A percentile compares a stretch with the other conserved stretches of the same genome.
These are phyloP conservation scores for Tyrannus savana DNA, from an alignment of 2,113 vertebrate genomes.

Conservation along the genomic window DNA sequence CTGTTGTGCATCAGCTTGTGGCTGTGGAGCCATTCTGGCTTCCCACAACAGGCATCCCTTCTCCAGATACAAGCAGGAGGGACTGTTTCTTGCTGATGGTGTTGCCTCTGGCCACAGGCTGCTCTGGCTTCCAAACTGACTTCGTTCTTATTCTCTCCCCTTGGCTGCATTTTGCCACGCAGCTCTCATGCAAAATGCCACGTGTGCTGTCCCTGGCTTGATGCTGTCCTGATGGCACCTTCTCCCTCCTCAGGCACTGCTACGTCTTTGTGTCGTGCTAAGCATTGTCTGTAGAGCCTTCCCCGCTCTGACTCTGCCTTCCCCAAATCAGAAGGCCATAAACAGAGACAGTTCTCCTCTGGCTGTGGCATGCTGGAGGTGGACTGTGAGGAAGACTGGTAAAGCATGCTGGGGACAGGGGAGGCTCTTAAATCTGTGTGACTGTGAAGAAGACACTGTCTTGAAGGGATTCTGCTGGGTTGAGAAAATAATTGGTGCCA, in stretches of 20 bases:
- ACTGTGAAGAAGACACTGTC: background rate
- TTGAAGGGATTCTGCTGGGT: background rate
- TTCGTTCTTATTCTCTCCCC: background rate
- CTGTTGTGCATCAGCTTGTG: background rate
- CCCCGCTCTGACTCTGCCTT: background rate
- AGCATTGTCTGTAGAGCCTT: background rate
- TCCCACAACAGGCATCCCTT: background rate
- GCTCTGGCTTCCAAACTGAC: background rate
- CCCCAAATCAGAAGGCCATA: background rate
- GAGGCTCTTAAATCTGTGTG: background rate
- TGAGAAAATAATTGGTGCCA: background rate
- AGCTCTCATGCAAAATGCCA: background rate
- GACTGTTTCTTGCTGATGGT: background rate
- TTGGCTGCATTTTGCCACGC: background rate
- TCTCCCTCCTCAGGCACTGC: background rate
- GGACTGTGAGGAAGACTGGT: background rate
- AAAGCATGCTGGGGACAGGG: background rate
- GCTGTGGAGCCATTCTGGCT: background rate
- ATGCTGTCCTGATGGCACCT: background rate
- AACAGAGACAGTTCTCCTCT: background rate
- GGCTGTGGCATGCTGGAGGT: background rate
- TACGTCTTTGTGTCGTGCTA: accelerated
- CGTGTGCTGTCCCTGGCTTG: background rate
- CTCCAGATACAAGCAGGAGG: background rate
- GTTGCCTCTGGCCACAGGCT: background rate